A percentile compares a stretch with the other conserved stretches of the same genome.
Evolutionary conservation across 2,888 invertebrate species (phyloP).

Genomic region (Drosophila mettleri): DNA sequence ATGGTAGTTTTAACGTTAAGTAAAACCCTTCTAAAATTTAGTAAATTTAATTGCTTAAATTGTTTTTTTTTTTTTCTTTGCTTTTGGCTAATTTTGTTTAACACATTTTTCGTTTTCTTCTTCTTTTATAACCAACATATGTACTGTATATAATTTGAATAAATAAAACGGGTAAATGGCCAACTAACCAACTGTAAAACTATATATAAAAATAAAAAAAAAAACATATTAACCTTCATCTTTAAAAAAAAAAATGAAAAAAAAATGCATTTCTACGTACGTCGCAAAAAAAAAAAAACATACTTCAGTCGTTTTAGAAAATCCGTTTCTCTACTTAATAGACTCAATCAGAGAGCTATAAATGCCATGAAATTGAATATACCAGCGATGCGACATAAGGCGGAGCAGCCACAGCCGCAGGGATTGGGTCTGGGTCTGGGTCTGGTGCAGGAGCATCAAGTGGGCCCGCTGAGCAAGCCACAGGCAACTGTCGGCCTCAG

Average conservation of each 20-base stretch:
- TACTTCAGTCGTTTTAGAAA: conserved; percentile 83
- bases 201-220: conserved; percentile 10
- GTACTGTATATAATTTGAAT: conserved; percentile 54
- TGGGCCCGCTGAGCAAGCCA: conserved; percentile 3
- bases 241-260: conserved; percentile 19
- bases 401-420: conserved; percentile 22
- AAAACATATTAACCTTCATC: conserved; percentile 44
- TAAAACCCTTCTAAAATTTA: conserved; percentile 10
- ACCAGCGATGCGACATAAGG: conserved; percentile 71
- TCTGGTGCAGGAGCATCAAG: conserved; percentile 36
- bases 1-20: conserved; percentile 51
- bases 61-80: conserved; percentile 26
- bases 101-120: conserved; percentile 63
- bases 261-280: conserved; percentile 49
- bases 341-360: conserved; percentile 84
- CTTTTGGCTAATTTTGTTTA: conserved; percentile 53
- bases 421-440: conserved; percentile 29
- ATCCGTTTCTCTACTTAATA: conserved; percentile 85
- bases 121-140: conserved; percentile 61
- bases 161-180: conserved; percentile 68
- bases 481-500: conserved; percentile 44
- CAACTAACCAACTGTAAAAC: conserved; percentile 59
- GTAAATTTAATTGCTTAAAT: conserved; percentile 36
- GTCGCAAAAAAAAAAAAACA: conserved; percentile 42
- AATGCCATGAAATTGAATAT: conserved; percentile 84